Evolutionary conservation across 2,797 vertebrate species (phyloP), one percentile per base, ranked within the genome.

Genomic region (Ibycter americanus): DNA sequence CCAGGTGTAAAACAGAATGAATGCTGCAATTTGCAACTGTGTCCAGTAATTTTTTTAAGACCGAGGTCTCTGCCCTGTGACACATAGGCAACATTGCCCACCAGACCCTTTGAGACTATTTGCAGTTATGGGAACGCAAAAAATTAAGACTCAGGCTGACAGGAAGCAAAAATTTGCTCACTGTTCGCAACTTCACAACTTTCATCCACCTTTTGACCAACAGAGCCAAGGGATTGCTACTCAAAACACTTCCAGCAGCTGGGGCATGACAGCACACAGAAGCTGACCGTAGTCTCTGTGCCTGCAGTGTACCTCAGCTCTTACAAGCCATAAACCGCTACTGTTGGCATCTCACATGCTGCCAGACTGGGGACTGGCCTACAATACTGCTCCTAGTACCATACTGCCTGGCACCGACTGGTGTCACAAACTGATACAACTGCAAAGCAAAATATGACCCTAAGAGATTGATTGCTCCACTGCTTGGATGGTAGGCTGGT

Each of bases 201-300:
- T 94, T 86, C 83, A 80, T 88, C 79, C 90, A 93, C 87, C 90
- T 94, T 96, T 93, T 86, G 94, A 97, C 85, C 92, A 96, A 88
- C 20, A 78, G 83, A 95, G 87, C 88, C 94, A 51, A 81, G 91
- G 72, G 91, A 90, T 61, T 91, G 79, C 85, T 94, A 34, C 83
- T 96, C 82, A 88, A 93, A 95, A 72, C 62, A 59, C 40, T 91
- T 72, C 76, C 58, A 87, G 87, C 88, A 82, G 80, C 95, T 91
- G 87, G 74, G 83, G 70, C 90, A 84, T 42, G 55, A 90, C 90
- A 89, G 71, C 78, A 55, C 68, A 63, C 54, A 91, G 87, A 91
- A 88, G 76, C 87, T 86, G 83, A 38, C 58, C 14, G 12, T 15
- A 26, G 55, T 46, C 46, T 46, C 74, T 59, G 71, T 54, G 79